phyloP scores from a whole-genome alignment of 53 echinoderm and acorn worm genomes.

The Glandiceps talaboti region DNA sequence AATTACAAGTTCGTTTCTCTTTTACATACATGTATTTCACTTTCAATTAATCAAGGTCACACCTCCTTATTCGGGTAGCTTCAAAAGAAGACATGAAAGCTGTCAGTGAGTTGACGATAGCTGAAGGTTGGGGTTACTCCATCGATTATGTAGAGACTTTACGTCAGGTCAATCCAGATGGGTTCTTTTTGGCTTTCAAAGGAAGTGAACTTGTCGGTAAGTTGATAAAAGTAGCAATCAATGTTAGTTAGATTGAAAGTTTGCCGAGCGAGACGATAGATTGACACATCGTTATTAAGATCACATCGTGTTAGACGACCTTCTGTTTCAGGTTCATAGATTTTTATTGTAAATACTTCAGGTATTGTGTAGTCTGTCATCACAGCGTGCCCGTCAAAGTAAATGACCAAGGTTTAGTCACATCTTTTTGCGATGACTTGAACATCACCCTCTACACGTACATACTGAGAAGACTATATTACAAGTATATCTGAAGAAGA shows the following conservation, averaged over 20 bases:
- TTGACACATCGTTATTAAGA: neutral
- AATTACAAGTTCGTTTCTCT: too few relatives aligned
- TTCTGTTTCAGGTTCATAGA: neutral
- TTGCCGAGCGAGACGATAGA: too few relatives aligned
- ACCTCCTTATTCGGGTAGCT: neutral
- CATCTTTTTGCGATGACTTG: too few relatives aligned
- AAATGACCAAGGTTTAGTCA: too few relatives aligned
- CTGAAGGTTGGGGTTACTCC: neutral
- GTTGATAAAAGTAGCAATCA: neutral
- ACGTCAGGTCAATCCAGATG: neutral
- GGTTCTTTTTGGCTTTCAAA: neutral
- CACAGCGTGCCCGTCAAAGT: too few relatives aligned
- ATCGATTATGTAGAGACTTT: neutral
- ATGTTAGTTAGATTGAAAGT: too few relatives aligned
- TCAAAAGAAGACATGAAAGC: neutral
- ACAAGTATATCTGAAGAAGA: too few relatives aligned
- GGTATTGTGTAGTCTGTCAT: neutral
- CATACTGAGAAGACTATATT: too few relatives aligned
- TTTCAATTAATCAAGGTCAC: neutral
- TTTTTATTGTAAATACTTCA: neutral
- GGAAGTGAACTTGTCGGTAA: neutral
- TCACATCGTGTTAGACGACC: neutral
- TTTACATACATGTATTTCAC: too few relatives aligned
- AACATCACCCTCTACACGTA: too few relatives aligned
- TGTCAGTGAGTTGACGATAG: neutral